Evolutionary conservation across 2,113 vertebrate species (phyloP), one percentile per base, ranked within the genome.

Genomic region (Carassius auratus): DNA sequence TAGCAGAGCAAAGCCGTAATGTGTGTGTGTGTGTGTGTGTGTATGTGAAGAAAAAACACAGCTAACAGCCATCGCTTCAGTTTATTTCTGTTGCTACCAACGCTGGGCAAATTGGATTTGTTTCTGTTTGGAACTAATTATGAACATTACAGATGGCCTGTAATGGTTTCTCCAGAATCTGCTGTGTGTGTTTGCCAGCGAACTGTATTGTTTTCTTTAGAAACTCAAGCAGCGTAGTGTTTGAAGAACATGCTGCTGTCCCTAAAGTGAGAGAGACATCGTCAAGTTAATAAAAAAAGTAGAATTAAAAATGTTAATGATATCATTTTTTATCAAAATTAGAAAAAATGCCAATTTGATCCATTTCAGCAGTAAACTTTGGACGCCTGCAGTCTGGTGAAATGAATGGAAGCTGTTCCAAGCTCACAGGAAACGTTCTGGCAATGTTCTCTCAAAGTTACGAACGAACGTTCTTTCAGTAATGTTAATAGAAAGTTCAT

Each of bases 61-160:
- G 81, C 79, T 26, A 86, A 86, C 88, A 87, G 88, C 76, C 73
- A 83, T 85, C 64, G 84, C 38, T 73, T 85, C 74, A 23, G 50
- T 90, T 87, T 77, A 86, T 68, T 87, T 73, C 2, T 64, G 90
- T 89, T 91, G 88, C 88, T 48, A 48, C 10, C 45, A 3, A 48
- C 3, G 45, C 45, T 48, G 45, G 45, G 45, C 45, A 48, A 45
- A 3, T 48, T 48, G 10, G 45, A 91, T 92, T 85, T 59, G 92
- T 91, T 84, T 80, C 83, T 74, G 68, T 93, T 93, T 90, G 89
- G 87, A 86, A 84, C 84, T 90, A 91, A 93, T 93, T 93, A 88
- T 90, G 93, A 92, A 90, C 87, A 89, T 82, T 76, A 85, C 89
- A 92, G 90, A 91, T 92, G 92, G 92, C 85, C 80, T 84, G 76